phyloP scores from a whole-genome alignment of 2,888 invertebrate genomes.

The Megalurothrips usitatus region DNA sequence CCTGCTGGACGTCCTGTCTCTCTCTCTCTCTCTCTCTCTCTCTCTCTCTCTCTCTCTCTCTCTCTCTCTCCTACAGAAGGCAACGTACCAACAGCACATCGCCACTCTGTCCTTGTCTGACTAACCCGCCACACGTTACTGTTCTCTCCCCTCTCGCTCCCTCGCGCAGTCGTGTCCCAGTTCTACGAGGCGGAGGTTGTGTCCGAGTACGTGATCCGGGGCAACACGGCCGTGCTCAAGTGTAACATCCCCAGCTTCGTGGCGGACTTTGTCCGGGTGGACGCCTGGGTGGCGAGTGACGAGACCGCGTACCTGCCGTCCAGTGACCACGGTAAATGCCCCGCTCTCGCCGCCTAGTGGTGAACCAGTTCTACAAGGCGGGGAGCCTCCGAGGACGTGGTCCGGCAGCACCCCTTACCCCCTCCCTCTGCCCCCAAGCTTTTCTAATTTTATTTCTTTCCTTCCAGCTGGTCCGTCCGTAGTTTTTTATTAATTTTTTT shows the following conservation, averaged over 20 bases:
- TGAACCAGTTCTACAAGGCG: conserved; percentile 66
- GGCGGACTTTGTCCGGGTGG: conserved; percentile 83
- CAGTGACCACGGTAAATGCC: conserved; percentile 63
- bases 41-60: too few species aligned
- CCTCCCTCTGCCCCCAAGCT: too few species aligned
- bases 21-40: neutral
- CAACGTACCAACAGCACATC: too few species aligned
- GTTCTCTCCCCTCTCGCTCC: too few species aligned
- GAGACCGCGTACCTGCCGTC: conserved; percentile 58
- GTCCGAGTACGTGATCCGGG: conserved; percentile 81
- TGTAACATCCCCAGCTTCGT: conserved; percentile 87
- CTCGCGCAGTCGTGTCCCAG: conserved; percentile 71
- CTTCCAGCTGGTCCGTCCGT: too few species aligned
- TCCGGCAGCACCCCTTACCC: conserved; percentile 66
- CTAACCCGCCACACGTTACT: too few species aligned
- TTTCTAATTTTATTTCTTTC: too few species aligned
- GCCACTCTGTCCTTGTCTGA: too few species aligned
- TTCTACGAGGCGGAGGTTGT: conserved; percentile 85
- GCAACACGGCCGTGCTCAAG: conserved; percentile 79
- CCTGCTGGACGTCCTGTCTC: too few species aligned
- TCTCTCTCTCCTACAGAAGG: too few species aligned
- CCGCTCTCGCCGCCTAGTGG: conserved; percentile 50
- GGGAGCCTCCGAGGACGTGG: conserved; percentile 68
- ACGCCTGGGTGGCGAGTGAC: conserved; percentile 70
- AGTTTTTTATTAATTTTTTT: too few species aligned